Evolutionary conservation across 2,113 vertebrate genomes (phyloP), one percentile per base, ranked within the genome.

Genomic region (Malurus alboscapulatus): DNA sequence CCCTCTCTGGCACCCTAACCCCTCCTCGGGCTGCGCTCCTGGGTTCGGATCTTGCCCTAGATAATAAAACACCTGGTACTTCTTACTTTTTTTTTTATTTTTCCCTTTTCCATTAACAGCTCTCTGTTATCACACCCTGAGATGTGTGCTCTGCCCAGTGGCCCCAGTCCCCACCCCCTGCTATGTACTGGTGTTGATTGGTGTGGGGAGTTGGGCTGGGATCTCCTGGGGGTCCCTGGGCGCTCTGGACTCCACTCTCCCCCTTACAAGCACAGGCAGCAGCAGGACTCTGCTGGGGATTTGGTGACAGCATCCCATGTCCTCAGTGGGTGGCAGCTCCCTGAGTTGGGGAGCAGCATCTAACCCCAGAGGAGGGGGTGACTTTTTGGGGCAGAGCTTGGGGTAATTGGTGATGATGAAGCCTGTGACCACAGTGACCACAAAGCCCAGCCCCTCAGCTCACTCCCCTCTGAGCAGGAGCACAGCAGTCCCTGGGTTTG

Each of bases 1-100:
- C 96, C 92, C 95, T 94, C 90, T 96, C 95, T 94, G 91, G 92
- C 96, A 96, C 92, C 95, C 93, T 96, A 95, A 96, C 97, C 96
- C 95, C 95, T 97, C 96, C 97, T 97, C 65, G 96, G 97, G 97
- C 97, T 95, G 96, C 97, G 58, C 96, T 97, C 96, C 95, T 97
- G 95, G 95, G 96, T 95, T 71, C 3, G 97, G 96, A 96, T 89
- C 91, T 94, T 93, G 88, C 95, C 93, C 91, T 92, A 96, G 92
- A 94, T 96, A 94, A 93, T 95, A 95, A 96, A 96, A 68, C 87
- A 69, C 90, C 87, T 87, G 96, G 96, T 93, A 93, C 96, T 96
- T 94, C 92, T 84, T 96, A 91, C 69, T 93, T 93, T 76, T 88
- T 57, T 57, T 81, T 87, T 93, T 80, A 89, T 92, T 87, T 92